Conservation (phyloP, 2,113 vertebrate species). For the Oncorhynchus keta region DNA sequence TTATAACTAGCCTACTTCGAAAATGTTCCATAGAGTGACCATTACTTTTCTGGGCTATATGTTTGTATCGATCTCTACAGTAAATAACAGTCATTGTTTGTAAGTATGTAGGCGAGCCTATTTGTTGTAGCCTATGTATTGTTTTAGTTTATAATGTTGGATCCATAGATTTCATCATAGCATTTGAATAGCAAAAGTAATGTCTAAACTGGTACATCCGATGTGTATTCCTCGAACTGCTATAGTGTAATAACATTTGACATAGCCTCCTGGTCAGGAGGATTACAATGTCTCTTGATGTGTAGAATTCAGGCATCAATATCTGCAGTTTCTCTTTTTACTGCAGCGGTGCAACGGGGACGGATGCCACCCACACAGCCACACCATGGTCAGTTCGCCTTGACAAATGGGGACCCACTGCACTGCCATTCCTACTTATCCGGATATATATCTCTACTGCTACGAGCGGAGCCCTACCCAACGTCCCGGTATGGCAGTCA, state of each 20-base stretch:
- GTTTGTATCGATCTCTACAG: not conserved
- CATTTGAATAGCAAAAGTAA: too few relatives aligned
- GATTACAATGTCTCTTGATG: slow-evolving; percentile 28
- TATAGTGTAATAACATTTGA: slow-evolving; percentile 17
- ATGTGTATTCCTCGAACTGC: not conserved
- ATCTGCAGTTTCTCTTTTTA: slow-evolving; percentile 96
- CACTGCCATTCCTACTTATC: slow-evolving; percentile 99
- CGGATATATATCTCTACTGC: slow-evolving; percentile 99
- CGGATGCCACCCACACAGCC: slow-evolving; percentile 99
- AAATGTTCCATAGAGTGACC: not conserved
- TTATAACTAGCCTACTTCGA: not conserved
- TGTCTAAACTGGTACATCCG: not conserved
- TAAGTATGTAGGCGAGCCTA: too few relatives aligned
- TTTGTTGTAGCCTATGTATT: not conserved
- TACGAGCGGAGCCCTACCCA: slow-evolving; percentile 97
- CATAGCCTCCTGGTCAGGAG: not conserved
- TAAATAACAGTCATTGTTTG: too few relatives aligned
- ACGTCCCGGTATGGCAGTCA: slow-evolving; percentile 99
- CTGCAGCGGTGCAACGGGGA: slow-evolving; percentile 98
- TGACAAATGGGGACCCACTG: slow-evolving; percentile 99
- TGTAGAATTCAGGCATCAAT: slow-evolving; percentile 88
- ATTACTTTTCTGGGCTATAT: not conserved
- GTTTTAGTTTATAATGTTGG: not conserved
- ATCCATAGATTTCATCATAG: too few relatives aligned
- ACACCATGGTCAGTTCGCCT: slow-evolving; percentile 97